Evolutionary conservation across 2,888 invertebrate genomes (phyloP).

Genomic region (Trissolcus japonicus): DNA sequence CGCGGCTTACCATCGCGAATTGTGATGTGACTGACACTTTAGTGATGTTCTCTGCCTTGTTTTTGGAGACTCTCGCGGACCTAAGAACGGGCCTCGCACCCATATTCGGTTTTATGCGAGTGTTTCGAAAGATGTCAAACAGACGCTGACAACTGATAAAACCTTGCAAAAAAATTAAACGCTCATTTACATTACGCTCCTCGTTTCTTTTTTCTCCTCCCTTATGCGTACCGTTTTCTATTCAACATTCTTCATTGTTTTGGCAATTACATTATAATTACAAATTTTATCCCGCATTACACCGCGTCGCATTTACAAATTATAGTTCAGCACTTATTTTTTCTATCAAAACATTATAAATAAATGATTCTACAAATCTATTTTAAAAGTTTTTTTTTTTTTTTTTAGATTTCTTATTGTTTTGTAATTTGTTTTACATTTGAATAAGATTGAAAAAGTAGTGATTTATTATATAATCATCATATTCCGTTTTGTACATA

Average conservation of each 20-base stretch:
- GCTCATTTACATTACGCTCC: constrained; percentile 35
- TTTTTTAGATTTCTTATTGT: too few relatives aligned
- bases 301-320: too few relatives aligned
- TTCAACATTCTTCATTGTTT: constrained; percentile 1
- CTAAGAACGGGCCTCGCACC: constrained; percentile 53
- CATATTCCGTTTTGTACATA: too few relatives aligned
- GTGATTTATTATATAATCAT: too few relatives aligned
- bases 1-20: constrained; percentile 73
- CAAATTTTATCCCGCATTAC: background rate
- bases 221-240: too few relatives aligned
- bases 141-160: constrained; percentile 38
- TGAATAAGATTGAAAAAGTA: too few relatives aligned
- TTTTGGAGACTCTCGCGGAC: constrained; percentile 59
- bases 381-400: too few relatives aligned
- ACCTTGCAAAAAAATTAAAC: constrained; percentile 45
- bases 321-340: too few relatives aligned
- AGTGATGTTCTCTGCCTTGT: constrained; percentile 73
- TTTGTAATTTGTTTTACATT: too few relatives aligned
- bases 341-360: too few relatives aligned
- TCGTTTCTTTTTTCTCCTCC: background rate
- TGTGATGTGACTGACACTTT: constrained; percentile 76
- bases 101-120: constrained; percentile 59
- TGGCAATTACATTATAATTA: constrained; percentile 1
- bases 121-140: constrained; percentile 45
- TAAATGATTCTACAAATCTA: too few relatives aligned